Percentiles rank a stretch among this genome's conserved stretches.
These are phyloP conservation scores for Tychaedon coryphoeus DNA, from an alignment of 2,113 vertebrate species.

Conservation along the genomic window DNA sequence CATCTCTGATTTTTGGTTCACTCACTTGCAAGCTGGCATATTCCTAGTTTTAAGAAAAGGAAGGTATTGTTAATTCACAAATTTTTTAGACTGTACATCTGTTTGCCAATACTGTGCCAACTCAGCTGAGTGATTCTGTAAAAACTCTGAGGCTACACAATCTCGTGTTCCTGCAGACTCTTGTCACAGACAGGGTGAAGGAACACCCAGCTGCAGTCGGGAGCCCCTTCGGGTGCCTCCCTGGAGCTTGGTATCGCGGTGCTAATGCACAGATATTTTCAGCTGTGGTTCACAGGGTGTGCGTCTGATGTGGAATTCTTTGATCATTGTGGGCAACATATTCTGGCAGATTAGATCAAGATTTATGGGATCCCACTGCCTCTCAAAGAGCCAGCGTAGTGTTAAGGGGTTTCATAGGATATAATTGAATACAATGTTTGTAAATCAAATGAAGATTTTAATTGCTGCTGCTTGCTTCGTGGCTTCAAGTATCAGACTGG, in stretches of 20 bases:
- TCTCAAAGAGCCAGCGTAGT: not conserved
- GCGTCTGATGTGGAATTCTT: not conserved
- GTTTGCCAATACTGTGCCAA: not conserved
- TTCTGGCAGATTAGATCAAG: conserved; percentile 17
- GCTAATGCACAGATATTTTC: conserved; percentile 66
- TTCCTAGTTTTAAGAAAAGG: conserved; percentile 72
- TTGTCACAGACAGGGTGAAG: not conserved
- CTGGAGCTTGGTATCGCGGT: not conserved
- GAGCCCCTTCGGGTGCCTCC: not conserved
- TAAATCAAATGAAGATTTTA: not conserved
- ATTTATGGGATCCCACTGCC: not conserved
- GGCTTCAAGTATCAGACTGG: not conserved
- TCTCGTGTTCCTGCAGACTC: not conserved
- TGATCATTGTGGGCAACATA: conserved; percentile 4
- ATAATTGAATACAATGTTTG: not conserved
- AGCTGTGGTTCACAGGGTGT: conserved; percentile 41
- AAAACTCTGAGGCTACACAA: not conserved
- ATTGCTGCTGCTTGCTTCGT: not conserved
- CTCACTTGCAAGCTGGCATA: conserved; percentile 87
- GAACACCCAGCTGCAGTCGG: not conserved
- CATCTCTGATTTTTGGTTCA: conserved; percentile 84
- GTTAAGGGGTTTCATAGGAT: not conserved
- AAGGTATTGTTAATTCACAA: not conserved
- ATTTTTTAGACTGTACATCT: not conserved
- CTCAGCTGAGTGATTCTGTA: not conserved